Percentiles rank a stretch among this genome's conserved stretches.
Evolutionary conservation across 1,140 invertebrate species (phyloP).

Genomic region (Rhyzopertha dominica): DNA sequence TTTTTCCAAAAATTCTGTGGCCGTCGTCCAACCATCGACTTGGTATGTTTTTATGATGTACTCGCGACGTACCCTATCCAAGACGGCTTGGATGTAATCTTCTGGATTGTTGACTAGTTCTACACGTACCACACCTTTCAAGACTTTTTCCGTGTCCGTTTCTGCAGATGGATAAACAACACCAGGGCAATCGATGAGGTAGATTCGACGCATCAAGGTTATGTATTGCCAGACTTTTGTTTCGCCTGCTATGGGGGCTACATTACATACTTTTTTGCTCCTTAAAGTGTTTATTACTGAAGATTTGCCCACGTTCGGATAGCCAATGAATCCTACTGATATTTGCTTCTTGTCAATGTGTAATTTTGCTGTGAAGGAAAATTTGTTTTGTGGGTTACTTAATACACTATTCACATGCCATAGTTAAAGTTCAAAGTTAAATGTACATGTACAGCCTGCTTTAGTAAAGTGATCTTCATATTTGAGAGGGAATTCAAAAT

Average conservation of each 20-base stretch:
- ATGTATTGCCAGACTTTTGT: slow-evolving; percentile 99
- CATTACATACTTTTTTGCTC: slow-evolving; percentile 95
- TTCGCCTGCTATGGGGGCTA: slow-evolving; percentile 98
- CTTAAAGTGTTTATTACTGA: slow-evolving; percentile 96
- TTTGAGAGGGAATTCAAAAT: too few species aligned
- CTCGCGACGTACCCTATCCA: slow-evolving; percentile 84
- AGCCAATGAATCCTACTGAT: slow-evolving; percentile 98
- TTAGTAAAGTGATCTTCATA: too few species aligned
- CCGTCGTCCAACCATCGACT: slow-evolving; percentile 70
- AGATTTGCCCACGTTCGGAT: slow-evolving; percentile 98
- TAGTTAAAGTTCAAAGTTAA: slow-evolving; percentile 1
- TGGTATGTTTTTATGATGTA: slow-evolving; percentile 92
- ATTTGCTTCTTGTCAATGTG: slow-evolving; percentile 97
- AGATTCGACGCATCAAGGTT: slow-evolving; percentile 95
- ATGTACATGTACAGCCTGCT: slow-evolving; percentile 3
- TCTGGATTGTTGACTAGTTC: slow-evolving; percentile 93
- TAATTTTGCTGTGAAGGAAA: slow-evolving; percentile 57
- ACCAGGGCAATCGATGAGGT: slow-evolving; percentile 98
- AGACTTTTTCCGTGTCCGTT: slow-evolving; percentile 90
- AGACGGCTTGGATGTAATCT: slow-evolving; percentile 84
- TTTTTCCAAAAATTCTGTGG: slow-evolving; percentile 90
- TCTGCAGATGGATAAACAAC: slow-evolving; percentile 94
- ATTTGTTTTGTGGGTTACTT: neutral
- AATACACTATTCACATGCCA: neutral
- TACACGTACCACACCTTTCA: slow-evolving; percentile 93